phyloP scores from a whole-genome alignment of 2,888 invertebrate species.

The Cephalotes varians region DNA sequence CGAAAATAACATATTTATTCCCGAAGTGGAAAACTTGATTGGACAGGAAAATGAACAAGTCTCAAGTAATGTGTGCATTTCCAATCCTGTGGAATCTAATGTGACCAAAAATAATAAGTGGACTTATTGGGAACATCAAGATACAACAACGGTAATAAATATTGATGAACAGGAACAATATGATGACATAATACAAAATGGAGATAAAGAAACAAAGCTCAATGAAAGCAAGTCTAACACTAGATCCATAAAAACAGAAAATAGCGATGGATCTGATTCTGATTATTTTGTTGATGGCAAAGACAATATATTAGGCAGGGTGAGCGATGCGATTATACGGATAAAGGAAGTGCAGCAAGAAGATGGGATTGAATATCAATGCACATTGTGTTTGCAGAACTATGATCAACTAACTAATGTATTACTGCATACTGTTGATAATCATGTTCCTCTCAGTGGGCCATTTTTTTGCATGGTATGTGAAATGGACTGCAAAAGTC shows the following conservation, averaged over 20 bases:
- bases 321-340: constrained; percentile 82
- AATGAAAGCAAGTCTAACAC: background rate
- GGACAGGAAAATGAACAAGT: constrained; percentile 48
- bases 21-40: constrained; percentile 12
- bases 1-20: background rate
- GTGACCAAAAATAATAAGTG: background rate
- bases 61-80: constrained; percentile 11
- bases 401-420: constrained; percentile 78
- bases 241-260: background rate
- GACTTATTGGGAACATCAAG: background rate
- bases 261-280: constrained; percentile 73
- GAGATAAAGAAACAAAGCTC: background rate
- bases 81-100: constrained; percentile 17
- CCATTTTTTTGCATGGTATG: constrained; percentile 88
- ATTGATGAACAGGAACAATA: background rate
- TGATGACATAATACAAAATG: background rate
- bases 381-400: constrained; percentile 82
- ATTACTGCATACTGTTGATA: constrained; percentile 81
- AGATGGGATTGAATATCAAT: constrained; percentile 79
- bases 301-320: constrained; percentile 80
- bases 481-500: constrained; percentile 87
- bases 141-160: background rate
- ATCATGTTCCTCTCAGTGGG: constrained; percentile 81
- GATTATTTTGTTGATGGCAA: constrained; percentile 74
- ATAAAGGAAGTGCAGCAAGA: constrained; percentile 82